Percentiles rank a stretch among this genome's conserved stretches.
Evolutionary conservation across 2,888 invertebrate genomes (phyloP).

Genomic region (Callyntrura guangdongensis): DNA sequence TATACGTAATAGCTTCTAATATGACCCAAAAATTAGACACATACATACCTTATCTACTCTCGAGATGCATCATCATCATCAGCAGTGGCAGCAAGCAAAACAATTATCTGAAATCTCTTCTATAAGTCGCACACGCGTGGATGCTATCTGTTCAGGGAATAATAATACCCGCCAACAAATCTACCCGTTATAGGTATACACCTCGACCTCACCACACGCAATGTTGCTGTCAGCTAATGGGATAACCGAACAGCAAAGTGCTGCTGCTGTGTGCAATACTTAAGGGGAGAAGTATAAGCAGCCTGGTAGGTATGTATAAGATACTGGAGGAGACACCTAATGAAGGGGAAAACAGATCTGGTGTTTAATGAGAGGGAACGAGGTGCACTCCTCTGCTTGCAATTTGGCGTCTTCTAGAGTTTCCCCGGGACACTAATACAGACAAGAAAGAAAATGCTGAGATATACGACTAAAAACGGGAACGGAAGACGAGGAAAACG

Average conservation of each 20-base stretch:
- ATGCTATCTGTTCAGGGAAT: constrained; percentile 22
- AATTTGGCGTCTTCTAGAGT: constrained; percentile 20
- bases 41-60: no score
- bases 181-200: neutral
- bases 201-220: neutral
- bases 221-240: neutral
- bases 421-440: neutral
- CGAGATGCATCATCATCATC: no score
- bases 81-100: neutral
- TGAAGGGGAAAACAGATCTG: constrained; percentile 49
- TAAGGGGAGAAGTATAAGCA: neutral
- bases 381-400: constrained; percentile 42
- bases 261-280: neutral
- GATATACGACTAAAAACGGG: neutral
- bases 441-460: neutral
- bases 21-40: no score
- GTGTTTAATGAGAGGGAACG: constrained; percentile 56
- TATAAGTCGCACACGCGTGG: neutral
- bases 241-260: constrained; percentile 3
- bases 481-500: constrained; percentile 5
- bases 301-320: neutral
- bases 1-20: no score
- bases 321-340: neutral
- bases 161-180: neutral
- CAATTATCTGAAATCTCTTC: constrained; percentile 6